Evolutionary conservation across 1,140 invertebrate genomes (phyloP), one percentile per base, ranked within the genome.

Genomic region (Bacillus rossius): DNA sequence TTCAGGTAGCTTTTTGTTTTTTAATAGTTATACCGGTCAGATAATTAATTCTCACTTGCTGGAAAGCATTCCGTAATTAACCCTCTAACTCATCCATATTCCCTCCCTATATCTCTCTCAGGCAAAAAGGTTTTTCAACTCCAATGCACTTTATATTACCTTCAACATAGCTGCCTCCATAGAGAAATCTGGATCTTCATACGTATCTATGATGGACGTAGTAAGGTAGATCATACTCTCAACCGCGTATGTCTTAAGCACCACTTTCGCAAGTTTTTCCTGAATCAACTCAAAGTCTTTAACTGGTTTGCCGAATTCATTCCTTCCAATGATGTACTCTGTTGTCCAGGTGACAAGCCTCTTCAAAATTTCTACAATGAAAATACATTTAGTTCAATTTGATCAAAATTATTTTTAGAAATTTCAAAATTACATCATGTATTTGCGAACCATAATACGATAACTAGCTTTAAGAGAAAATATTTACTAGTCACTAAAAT

Each of bases 161-260:
- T 94, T 93, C 25, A 85, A 82, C 50, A 96, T 88, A 13, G 87
- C 83, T 42, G 85, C 82, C 75, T 98, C 95, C 14, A 96, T 34
- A 4, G 80, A 76, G 23, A 81, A 75, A 71, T 94, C 88, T 58
- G 85, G 84, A 55, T 84, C 73, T 8, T 84, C 73, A 59, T 85
- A 86, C 13, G 73, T 73, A 67, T 92, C 90, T 22, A 84, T 65
- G 8, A 89, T 70, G 3, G 83, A 84, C 38, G 85, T 79, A 0
- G 88, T 89, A 23, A 90, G 64, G 70, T 90, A 94, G 0, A 84
- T 72, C 74, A 88, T 83, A 65, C 87, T 88, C 68, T 94, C 91
- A 76, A 91, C 85, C 0, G 81, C 81, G 69, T 92, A 94, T 4
- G 82, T 71, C 2, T 73, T 64, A 3, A 69, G 69, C 8, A 77